These are phyloP conservation scores for Pheosia tremula DNA, from an alignment of 2,888 invertebrate species.

Conservation along the genomic window DNA sequence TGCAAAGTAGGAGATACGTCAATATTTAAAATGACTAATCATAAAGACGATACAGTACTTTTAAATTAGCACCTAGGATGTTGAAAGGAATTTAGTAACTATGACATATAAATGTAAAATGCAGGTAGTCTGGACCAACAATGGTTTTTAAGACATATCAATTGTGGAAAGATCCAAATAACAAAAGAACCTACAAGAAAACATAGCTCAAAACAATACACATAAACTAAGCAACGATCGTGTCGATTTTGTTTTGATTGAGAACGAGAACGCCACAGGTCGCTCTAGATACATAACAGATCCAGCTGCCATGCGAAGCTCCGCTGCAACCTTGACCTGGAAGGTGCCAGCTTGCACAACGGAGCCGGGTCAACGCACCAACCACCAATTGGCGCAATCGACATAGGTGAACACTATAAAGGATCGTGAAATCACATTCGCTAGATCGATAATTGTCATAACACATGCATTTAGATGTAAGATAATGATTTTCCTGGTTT, in stretches of 20 bases:
- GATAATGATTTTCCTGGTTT: neutral
- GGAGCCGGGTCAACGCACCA: conserved; percentile 24
- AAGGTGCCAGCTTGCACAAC: conserved; percentile 15
- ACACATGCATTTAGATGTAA: neutral
- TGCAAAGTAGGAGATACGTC: too few species aligned
- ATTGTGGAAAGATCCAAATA: too few species aligned
- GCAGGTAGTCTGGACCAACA: too few species aligned
- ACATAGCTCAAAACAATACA: too few species aligned
- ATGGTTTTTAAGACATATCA: too few species aligned
- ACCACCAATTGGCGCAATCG: conserved; percentile 15
- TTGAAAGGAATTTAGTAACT: too few species aligned
- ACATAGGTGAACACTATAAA: conserved; percentile 3
- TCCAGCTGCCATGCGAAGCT: conserved; percentile 9
- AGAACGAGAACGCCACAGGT: neutral
- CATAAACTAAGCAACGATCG: neutral
- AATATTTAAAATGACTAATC: too few species aligned
- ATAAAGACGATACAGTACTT: too few species aligned
- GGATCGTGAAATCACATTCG: conserved; percentile 8
- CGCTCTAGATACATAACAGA: neutral
- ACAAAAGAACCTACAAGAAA: too few species aligned
- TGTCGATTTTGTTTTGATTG: neutral
- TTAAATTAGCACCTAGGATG: too few species aligned
- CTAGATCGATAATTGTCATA: neutral
- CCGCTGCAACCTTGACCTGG: conserved; percentile 31
- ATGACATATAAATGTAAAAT: too few species aligned